Evolutionary conservation across 2,797 vertebrate genomes (phyloP).

Genomic region (Etheostoma perlongum): DNA sequence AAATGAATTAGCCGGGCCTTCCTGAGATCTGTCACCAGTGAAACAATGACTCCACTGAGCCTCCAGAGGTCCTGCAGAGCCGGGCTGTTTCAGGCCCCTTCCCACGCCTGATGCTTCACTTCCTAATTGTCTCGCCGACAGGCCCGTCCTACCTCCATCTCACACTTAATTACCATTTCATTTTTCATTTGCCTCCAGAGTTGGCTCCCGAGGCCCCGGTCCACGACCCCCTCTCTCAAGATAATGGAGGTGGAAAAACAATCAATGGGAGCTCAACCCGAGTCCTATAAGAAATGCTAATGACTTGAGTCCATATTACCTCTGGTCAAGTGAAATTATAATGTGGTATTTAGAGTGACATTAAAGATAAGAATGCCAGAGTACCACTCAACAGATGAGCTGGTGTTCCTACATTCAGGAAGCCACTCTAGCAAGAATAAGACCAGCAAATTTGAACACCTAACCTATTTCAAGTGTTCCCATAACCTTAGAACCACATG

Average conservation of each 20-base stretch:
- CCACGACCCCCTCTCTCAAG: slow-evolving; percentile 25
- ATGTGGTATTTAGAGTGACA: slow-evolving; percentile 23
- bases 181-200: slow-evolving; percentile 73
- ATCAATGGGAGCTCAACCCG: slow-evolving; percentile 52
- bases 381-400: slow-evolving; percentile 11
- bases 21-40: slow-evolving; percentile 73
- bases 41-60: slow-evolving; percentile 63
- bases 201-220: slow-evolving; percentile 34
- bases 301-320: slow-evolving; percentile 41
- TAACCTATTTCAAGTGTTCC: not conserved
- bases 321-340: slow-evolving; percentile 46
- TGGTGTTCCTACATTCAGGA: not conserved
- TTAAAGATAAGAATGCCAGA: slow-evolving; percentile 25
- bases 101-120: slow-evolving; percentile 38
- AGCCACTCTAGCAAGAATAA: not conserved
- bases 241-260: slow-evolving; percentile 51
- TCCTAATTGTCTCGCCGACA: slow-evolving; percentile 45
- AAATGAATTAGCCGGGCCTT: slow-evolving; percentile 85
- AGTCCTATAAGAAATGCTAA: slow-evolving; percentile 62
- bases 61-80: slow-evolving; percentile 22
- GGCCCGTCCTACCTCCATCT: slow-evolving; percentile 51
- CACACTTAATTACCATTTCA: slow-evolving; percentile 71
- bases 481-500: not conserved
- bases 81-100: slow-evolving; percentile 26
- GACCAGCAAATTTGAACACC: not conserved